A percentile compares a stretch with the other conserved stretches of the same genome.
phyloP scores from a whole-genome alignment of 1,140 invertebrate species.

The Heliconius eleuchia region DNA sequence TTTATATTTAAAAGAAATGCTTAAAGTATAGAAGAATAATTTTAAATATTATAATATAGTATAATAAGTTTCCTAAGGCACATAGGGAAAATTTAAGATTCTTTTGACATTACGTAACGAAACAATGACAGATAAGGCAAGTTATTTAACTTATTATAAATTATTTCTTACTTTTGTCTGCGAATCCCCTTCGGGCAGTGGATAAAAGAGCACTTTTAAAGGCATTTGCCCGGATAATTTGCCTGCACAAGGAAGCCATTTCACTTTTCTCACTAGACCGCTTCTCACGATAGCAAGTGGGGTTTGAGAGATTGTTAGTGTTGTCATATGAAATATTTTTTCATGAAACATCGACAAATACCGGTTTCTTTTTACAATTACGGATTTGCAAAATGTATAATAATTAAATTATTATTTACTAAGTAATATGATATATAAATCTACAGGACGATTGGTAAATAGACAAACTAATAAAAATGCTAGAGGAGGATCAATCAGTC shows the following conservation, averaged over 20 bases:
- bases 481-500: too few species aligned
- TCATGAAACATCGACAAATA: conserved; percentile 17
- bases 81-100: conserved; percentile 21
- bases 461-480: too few species aligned
- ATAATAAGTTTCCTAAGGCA: background rate
- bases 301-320: conserved; percentile 35
- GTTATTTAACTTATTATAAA: conserved; percentile 36
- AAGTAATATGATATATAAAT: too few species aligned
- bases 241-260: conserved; percentile 80
- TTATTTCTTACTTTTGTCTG: conserved; percentile 75
- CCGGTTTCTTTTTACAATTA: conserved; percentile 9
- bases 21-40: background rate
- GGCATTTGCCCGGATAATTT: conserved; percentile 76
- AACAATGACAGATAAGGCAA: conserved; percentile 67
- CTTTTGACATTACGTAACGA: conserved; percentile 80
- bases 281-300: conserved; percentile 75
- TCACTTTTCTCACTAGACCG: conserved; percentile 71
- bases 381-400: too few species aligned
- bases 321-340: conserved; percentile 24
- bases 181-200: conserved; percentile 70
- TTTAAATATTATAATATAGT: background rate
- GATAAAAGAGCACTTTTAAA: conserved; percentile 68
- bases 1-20: background rate
- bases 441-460: too few species aligned
- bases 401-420: too few species aligned